Conservation (phyloP, 2,113 vertebrate genomes). For the Petrocephalus microphthalmus region DNA sequence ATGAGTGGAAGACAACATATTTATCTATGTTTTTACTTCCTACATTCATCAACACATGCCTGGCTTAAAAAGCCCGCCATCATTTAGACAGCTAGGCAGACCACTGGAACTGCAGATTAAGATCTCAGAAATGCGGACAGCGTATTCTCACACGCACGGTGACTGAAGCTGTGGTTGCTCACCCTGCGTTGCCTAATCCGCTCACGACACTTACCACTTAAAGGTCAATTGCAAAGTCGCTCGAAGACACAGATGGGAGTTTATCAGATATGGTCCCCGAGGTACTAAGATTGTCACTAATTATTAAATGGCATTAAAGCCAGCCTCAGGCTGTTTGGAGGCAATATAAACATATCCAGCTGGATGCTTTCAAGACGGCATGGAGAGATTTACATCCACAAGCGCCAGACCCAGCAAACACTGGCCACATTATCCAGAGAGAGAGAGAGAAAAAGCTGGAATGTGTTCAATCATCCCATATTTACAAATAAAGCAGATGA, state of each 20-base stretch:
- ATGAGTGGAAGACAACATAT: neutral
- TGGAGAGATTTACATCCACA: neutral
- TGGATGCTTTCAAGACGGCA: conserved; percentile 11
- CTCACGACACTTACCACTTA: neutral
- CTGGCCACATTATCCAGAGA: conserved; percentile 2
- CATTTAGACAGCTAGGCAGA: neutral
- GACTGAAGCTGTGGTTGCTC: neutral
- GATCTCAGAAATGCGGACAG: neutral
- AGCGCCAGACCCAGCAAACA: conserved; percentile 18
- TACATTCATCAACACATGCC: neutral
- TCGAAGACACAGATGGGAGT: too few relatives aligned
- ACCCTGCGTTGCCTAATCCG: neutral
- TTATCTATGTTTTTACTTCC: neutral
- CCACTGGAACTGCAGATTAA: neutral
- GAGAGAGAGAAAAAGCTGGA: conserved; percentile 19
- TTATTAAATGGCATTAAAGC: neutral
- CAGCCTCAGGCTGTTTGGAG: neutral
- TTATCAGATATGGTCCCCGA: neutral
- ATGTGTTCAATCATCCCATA: conserved; percentile 19
- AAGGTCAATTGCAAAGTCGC: neutral
- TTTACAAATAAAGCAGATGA: neutral
- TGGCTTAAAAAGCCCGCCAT: neutral
- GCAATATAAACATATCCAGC: neutral
- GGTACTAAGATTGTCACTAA: neutral
- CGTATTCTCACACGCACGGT: neutral